Base-by-base conservation (phyloP, 1,140 invertebrate species). In the Lepidurus couesii region DNA sequence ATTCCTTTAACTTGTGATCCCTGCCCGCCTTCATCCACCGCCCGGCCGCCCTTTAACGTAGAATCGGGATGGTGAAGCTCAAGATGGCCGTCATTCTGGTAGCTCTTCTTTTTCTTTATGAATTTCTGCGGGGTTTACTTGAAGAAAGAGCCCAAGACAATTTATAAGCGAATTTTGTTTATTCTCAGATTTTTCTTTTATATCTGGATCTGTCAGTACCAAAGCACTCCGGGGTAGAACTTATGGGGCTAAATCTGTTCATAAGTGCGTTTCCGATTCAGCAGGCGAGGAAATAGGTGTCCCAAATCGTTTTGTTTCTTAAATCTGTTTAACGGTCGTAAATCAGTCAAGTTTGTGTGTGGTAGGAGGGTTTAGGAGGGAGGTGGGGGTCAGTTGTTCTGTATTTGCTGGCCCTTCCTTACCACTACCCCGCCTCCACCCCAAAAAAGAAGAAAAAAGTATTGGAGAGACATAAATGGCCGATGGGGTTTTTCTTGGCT, bases 201-300 rank as follows among this genome's bases (percentile, higher is more conserved):
- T 65, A 65, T 6, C 16, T 65, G 16, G 53, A 65, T 65, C 53
- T 65, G 53, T 65, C 53, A 65, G 8, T 21, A 65, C 16, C 53
- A 65, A 65, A 16, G 21, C 53, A n/a, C 53, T 1, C 16, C 21
- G 53, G 21, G 53, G 8, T 34, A 34, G 34, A 65, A 65, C 21
- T 65, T 65, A 65, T 65, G 53, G 53, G 53, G 53, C 16, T 65
- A 9, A 21, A 21, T 65, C 53, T 65, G 53, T 65, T 65, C 53
- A 7, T 65, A 65, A 21, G 53, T 21, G 53, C 53, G 13, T 65
- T 65, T 65, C 53, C 53, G 53, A 65, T 65, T 65, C 6, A 21
- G 53, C 16, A 16, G 45, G 53, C 21, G 53, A 21, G 53, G 53
- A 16, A 21, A 16, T 34, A 34, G 34, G 34, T 34, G 34, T 34